These are phyloP conservation scores for Eonycteris spelaea DNA, from an alignment of 2,113 vertebrate genomes.

Conservation along the genomic window DNA sequence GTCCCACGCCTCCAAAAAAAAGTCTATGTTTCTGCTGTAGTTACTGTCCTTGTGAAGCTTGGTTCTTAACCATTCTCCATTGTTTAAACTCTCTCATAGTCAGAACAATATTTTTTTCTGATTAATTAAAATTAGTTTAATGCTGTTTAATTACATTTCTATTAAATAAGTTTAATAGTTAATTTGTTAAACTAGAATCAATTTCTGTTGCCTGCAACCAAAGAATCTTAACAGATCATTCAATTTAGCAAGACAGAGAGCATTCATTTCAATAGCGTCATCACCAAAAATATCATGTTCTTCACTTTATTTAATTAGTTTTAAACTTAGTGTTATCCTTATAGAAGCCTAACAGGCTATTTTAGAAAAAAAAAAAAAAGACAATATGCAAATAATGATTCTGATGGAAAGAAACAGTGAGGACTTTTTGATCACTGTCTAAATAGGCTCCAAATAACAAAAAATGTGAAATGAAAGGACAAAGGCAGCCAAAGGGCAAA, in stretches of 20 bases:
- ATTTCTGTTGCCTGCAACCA: not conserved
- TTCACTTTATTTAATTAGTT: slow-evolving; percentile 7
- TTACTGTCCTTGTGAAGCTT: not conserved
- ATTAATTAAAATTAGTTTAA: not conserved
- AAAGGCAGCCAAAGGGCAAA: not conserved
- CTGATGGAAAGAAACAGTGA: not conserved
- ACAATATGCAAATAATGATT: not conserved
- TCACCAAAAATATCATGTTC: not conserved
- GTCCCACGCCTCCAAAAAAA: not conserved
- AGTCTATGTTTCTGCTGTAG: not conserved
- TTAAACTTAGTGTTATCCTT: not conserved
- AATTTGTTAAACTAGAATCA: not conserved
- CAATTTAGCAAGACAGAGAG: not conserved
- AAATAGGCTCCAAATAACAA: not conserved
- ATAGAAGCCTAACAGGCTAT: not conserved
- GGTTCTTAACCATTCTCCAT: not conserved
- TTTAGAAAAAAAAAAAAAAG: not conserved
- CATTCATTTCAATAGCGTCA: not conserved
- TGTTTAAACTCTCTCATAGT: not conserved
- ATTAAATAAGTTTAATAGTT: not conserved
- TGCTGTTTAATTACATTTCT: not conserved
- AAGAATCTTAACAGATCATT: not conserved
- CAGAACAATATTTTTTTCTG: not conserved
- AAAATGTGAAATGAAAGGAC: not conserved
- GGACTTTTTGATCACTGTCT: not conserved